Conservation (phyloP, 2,113 vertebrate genomes). For the Prunella himalayana region DNA sequence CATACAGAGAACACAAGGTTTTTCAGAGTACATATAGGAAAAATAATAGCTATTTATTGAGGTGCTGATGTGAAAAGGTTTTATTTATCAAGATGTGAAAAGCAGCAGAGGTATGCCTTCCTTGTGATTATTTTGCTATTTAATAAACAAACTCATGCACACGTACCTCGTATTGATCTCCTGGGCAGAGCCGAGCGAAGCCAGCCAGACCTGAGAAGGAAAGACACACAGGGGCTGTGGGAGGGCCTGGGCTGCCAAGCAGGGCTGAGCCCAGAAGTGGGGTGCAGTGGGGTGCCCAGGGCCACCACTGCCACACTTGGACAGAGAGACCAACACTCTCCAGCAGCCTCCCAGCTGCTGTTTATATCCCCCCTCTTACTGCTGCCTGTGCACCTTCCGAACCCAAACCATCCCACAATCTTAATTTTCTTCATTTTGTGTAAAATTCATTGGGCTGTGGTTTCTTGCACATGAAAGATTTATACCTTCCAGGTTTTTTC, state of each 20-base stretch:
- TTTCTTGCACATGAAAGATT: not conserved
- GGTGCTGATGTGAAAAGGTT: not conserved
- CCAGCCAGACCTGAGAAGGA: slow-evolving; percentile 87
- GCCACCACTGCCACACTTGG: not conserved
- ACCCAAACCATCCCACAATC: not conserved
- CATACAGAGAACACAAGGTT: not conserved
- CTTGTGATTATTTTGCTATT: not conserved
- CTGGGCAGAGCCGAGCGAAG: slow-evolving; percentile 93
- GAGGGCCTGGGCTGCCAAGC: not conserved
- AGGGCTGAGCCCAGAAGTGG: not conserved
- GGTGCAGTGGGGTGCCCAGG: not conserved
- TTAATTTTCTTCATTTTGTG: not conserved
- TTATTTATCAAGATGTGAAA: not conserved
- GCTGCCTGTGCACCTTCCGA: not conserved
- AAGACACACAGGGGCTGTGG: not conserved
- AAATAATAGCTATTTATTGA: not conserved
- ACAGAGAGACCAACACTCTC: not conserved
- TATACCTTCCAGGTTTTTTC: not conserved
- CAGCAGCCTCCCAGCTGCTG: too few relatives aligned
- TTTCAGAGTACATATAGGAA: not conserved
- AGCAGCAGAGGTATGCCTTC: not conserved
- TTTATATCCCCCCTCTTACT: not conserved
- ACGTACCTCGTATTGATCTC: slow-evolving; percentile 93
- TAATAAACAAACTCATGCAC: not conserved
- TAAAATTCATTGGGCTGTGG: not conserved